A percentile compares a stretch with the other conserved stretches of the same genome.
Evolutionary conservation across 1,140 invertebrate genomes (phyloP).

Genomic region (Aplysia californica): DNA sequence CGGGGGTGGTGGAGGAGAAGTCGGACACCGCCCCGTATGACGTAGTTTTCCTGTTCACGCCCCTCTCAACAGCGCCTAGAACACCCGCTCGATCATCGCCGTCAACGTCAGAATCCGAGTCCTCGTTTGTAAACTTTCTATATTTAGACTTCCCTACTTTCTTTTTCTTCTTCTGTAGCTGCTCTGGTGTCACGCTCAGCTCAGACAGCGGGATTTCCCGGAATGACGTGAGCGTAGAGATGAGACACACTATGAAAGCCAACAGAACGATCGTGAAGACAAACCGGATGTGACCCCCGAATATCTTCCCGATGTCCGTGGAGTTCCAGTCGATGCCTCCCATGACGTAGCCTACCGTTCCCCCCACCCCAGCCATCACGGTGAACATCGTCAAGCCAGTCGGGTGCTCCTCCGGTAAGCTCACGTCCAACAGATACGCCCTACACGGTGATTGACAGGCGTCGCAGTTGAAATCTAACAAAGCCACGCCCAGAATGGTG

Average conservation of each 20-base stretch:
- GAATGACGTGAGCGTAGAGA: constrained; percentile 57
- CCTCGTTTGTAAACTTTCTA: constrained; percentile 60
- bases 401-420: constrained; percentile 92
- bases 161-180: constrained; percentile 56
- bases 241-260: constrained; percentile 51
- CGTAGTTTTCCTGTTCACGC: too few species aligned
- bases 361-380: constrained; percentile 95
- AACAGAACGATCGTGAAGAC: constrained; percentile 71
- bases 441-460: constrained; percentile 94
- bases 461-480: constrained; percentile 95
- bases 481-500: constrained; percentile 91
- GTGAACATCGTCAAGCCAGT: constrained; percentile 94
- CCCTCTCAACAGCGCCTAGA: too few species aligned
- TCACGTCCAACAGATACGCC: constrained; percentile 93
- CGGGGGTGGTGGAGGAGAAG: too few species aligned
- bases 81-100: too few species aligned
- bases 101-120: constrained; percentile 34
- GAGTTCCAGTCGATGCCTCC: constrained; percentile 93
- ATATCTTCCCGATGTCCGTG: constrained; percentile 74
- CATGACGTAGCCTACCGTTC: constrained; percentile 91
- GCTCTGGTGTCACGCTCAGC: constrained; percentile 38
- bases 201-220: constrained; percentile 58
- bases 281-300: constrained; percentile 86
- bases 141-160: constrained; percentile 63
- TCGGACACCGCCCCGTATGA: constrained; percentile 26